Evolutionary conservation across 2,113 vertebrate genomes (phyloP).

Genomic region (Rhynchomys soricoides): DNA sequence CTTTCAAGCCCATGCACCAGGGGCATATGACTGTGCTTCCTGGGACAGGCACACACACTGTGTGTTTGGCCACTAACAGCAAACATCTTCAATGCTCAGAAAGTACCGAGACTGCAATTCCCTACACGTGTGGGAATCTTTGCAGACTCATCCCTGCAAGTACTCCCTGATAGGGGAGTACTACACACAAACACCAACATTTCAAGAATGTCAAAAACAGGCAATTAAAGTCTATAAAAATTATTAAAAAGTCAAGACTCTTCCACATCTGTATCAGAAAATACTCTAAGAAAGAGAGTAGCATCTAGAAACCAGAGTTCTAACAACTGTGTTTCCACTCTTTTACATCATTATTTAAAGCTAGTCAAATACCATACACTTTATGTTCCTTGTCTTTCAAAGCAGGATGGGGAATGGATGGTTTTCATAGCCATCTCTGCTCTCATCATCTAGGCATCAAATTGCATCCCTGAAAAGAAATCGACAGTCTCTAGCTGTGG

Average conservation of each 20-base stretch:
- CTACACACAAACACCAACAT: background rate
- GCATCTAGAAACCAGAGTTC: background rate
- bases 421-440: background rate
- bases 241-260: background rate
- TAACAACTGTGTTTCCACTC: background rate
- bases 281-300: background rate
- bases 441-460: background rate
- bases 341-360: constrained; percentile 33
- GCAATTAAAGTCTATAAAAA: background rate
- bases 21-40: background rate
- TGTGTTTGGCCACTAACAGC: background rate
- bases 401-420: background rate
- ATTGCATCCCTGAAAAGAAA: constrained; percentile 19
- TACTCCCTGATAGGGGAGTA: background rate
- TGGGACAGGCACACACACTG: background rate
- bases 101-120: background rate
- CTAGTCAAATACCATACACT: background rate
- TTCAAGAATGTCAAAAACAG: background rate
- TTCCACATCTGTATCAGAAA: background rate
- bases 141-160: background rate
- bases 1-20: background rate
- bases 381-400: background rate
- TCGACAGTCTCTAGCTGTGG: background rate
- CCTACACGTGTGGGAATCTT: background rate
- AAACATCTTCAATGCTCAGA: background rate